Base-by-base conservation (phyloP, 2,888 invertebrate genomes). In the Tenthredo amoena region DNA sequence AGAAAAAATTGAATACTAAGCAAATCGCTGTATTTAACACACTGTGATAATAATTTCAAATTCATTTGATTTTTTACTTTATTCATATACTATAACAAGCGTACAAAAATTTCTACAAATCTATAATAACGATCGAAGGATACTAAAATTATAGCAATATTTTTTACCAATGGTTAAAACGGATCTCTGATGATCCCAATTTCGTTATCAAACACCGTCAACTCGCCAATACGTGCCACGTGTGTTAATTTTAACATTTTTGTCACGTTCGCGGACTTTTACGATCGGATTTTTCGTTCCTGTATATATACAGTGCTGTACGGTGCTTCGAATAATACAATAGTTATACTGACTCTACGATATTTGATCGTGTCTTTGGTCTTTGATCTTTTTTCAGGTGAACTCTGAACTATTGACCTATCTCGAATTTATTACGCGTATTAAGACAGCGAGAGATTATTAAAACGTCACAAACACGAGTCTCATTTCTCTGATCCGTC, bases 1-100 rank as follows among this genome's bases (percentile, higher is more conserved):
- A 81, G 18, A 40, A 65, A 85, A 26, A 47, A 65, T 68, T 68
- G 68, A 43, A 83, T 83, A 83, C 31, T 43, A 37, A 81, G 31
- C 18, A 10, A 83, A 47, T 68, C 40, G 65, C 10, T 47, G 68
- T 47, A 68, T 47, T 31, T 83, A 3, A n/a, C 55, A 55, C 47
- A 21, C n/a, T n/a, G 6, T 12, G 26, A 47, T 74, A 10, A 26
- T 55, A 10, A 47, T 55, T 58, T 58, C 31, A 43, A 47, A 31
- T 79, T 79, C 9, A 50, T 74, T 47, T 40, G 26, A 21, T 74
- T n/a, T 18, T 50, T 50, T 18, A 31, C 1, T 76, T 76, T n/a
- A 7, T 74, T 43, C 74, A 37, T 40, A 21, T 1, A 15, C 4
- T 68, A 31, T 68, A 31, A 62, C 47, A 47, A 47, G 15, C 2